Evolutionary conservation across 1,140 invertebrate species (phyloP), one percentile per base, ranked within the genome.

Genomic region (Bradynema listronoti): DNA sequence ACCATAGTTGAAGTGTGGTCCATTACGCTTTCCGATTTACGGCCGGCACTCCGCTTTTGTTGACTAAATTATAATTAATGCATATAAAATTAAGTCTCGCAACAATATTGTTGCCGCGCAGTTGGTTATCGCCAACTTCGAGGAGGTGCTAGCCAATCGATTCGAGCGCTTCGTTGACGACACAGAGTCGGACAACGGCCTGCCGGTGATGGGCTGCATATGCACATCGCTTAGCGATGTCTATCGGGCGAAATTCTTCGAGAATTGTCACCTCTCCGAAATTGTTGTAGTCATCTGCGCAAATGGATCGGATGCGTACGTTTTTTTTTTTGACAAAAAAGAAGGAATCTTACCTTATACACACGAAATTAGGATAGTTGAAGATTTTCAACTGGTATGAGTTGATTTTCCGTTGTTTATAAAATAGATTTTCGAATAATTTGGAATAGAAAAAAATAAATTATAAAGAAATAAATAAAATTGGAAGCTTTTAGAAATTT

Each of bases 81-180:
- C 11, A 19, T 39, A 39, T 39, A 11, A 4, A 19, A 4, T 50
- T 4, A 9, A 50, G 47, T 25, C 34, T 25, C 16, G 47, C 5
- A 50, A 50, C 19, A 50, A 32, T n/a, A 9, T 50, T 9, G 34
- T 50, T 3, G 47, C 27, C 27, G 29, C 47, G 3, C 47, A 50
- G 29, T n/a, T 27, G 3, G 9, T 50, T 9, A 24, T 50, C 27
- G 16, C 47, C 3, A 19, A 25, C 19, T 16, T 29, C n/a, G 47
- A 50, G 34, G 27, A 50, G 16, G 27, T 19, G 3, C 16, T 30
- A 16, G 34, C 3, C 5, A 32, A 50, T 25, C 29, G 34, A 50
- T 50, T 50, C 27, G 47, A 50, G 47, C 47, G 47, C 2, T 50
- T 50, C 34, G 16, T 50, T 16, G 19, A n/a, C 16, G 47, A 50